Conservation (phyloP, 2,113 vertebrate species). For the Pseudopodoces humilis region DNA sequence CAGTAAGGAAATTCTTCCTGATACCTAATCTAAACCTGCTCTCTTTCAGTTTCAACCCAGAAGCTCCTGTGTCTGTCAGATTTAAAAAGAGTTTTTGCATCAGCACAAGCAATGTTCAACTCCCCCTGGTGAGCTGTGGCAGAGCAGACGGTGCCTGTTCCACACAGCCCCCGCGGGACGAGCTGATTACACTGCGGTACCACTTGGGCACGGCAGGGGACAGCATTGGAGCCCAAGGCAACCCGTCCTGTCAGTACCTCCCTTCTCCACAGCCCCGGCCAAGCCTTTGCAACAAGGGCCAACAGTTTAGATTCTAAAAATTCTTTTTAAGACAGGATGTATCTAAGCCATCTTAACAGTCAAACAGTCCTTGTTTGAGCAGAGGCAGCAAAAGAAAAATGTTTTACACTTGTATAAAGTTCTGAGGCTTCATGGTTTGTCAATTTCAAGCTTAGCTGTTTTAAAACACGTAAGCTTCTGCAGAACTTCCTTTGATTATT, state of each 20-base stretch:
- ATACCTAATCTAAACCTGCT: neutral
- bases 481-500: neutral
- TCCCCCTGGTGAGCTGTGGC: neutral
- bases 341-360: neutral
- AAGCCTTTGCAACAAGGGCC: neutral
- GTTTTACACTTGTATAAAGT: neutral
- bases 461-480: neutral
- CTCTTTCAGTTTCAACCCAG: neutral
- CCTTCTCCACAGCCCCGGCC: neutral
- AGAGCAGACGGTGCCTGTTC: neutral
- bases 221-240: neutral
- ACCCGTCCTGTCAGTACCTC: neutral
- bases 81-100: neutral
- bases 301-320: neutral
- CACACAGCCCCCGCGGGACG: accelerated
- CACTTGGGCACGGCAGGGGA: neutral
- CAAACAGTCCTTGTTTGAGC: neutral
- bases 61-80: neutral
- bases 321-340: neutral
- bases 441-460: neutral
- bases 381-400: neutral
- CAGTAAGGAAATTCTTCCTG: neutral
- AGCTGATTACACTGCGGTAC: neutral
- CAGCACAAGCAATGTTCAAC: neutral
- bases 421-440: neutral